Evolutionary conservation across 2,113 vertebrate species (phyloP), one percentile per base, ranked within the genome.

Genomic region (Saccopteryx bilineata): DNA sequence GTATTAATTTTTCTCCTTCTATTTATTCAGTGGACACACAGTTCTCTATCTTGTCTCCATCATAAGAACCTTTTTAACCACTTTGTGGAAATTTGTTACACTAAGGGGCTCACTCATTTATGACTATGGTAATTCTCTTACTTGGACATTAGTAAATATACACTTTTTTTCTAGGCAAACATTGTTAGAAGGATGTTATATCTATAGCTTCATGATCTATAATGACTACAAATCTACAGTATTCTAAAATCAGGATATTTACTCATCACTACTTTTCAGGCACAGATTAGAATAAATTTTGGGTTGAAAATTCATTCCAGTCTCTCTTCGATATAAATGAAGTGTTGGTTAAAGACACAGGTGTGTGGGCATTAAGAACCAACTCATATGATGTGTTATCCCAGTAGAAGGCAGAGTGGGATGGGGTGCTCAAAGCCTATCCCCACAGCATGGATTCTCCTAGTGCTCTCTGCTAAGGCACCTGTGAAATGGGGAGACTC

Each of bases 301-400:
- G 14, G 26, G 79, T 92, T 94, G 60, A 87, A 91, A 92, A 80
- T 81, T 80, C 31, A n/a, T 28, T 86, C 5, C 7, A 23, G 31
- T 87, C 76, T 85, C 50, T 87, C 28, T 39, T 9, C 54, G 48
- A n/a, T 65, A 24, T 72, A 79, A 60, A 46, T 5, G 31, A 90
- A 74, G 21, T 9, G n/a, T 14, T 14, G 15, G 50, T 66, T 33
- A 28, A 76, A 82, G 19, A 87, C 63, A 24, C 18, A 66, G 63
- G 56, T 78, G 56, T 14, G 24, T 31, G 33, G 52, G n/a, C 52
- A 68, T 4, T 80, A 72, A 60, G 68, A 63, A 26, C 28, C 79
- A n/a, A n/a, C n/a, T n/a, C 9, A n/a, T n/a, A n/a, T n/a, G n/a
- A n/a, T n/a, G n/a, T n/a, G n/a, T 39, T 24, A 7, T 0, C 26